Conservation (phyloP, 2,797 vertebrate species). For the Lepus oiostolus region DNA sequence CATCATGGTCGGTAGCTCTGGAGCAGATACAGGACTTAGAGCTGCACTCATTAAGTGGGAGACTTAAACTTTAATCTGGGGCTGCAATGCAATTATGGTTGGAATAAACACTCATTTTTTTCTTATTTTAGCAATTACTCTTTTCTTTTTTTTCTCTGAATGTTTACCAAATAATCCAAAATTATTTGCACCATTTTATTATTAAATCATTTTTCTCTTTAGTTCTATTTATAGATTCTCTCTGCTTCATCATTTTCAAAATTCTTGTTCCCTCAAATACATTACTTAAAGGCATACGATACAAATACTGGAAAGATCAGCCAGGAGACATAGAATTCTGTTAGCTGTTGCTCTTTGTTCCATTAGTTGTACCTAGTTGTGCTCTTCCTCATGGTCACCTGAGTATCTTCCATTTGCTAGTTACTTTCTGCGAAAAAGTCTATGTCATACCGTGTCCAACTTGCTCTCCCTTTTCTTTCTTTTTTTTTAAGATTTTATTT, state of each 20-base stretch:
- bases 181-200: background rate
- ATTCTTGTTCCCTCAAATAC: background rate
- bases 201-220: slow-evolving; percentile 25
- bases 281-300: slow-evolving; percentile 22
- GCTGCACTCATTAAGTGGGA: background rate
- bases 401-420: background rate
- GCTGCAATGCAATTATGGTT: background rate
- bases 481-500: too few relatives aligned
- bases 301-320: background rate
- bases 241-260: slow-evolving; percentile 43
- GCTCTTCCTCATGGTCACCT: background rate
- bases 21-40: background rate
- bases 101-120: slow-evolving; percentile 3
- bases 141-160: background rate
- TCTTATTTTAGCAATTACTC: slow-evolving; percentile 11
- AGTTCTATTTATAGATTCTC: slow-evolving; percentile 38
- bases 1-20: background rate
- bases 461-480: background rate
- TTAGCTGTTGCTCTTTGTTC: background rate
- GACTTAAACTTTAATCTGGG: background rate
- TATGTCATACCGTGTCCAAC: background rate
- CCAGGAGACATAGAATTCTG: background rate
- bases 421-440: slow-evolving; percentile 31
- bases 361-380: background rate
- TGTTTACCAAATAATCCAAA: slow-evolving; percentile 17